Base-by-base conservation (phyloP, 2,113 vertebrate species). In the Dendrocopos noguchii region DNA sequence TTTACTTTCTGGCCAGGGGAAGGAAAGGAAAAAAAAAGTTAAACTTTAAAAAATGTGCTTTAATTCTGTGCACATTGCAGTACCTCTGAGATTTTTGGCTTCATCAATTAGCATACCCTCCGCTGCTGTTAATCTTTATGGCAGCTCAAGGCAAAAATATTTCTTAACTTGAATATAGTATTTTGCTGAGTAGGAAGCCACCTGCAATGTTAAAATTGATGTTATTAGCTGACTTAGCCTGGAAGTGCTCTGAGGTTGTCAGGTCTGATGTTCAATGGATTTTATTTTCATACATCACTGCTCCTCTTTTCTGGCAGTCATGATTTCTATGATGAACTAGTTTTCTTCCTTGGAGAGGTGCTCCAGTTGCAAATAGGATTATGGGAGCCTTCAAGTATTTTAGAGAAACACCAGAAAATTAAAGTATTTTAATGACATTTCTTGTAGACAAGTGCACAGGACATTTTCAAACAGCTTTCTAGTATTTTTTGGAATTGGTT, bases 301-400 rank as follows among this genome's bases (percentile, higher is more conserved):
- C 95, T 94, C 53, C 80, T 97, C 96, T 96, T 94, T 96, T 95
- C 80, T 96, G 96, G 95, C 94, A 97, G 95, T 94, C 94, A 94
- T 97, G 93, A 95, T 97, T 98, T 97, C 85, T 89, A 1, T 87
- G 93, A 96, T 97, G 96, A 97, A 98, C 97, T 97, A 97, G 96
- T 97, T 98, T 97, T 90, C 95, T 96, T 97, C 96, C 95, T 98
- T 96, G 91, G 97, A 97, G 97, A 98, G 95, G 89, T 97, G 95
- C 91, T 97, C 96, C 90, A 95, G 88, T 97, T 98, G 94, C 95
- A 97, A 91, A 96, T 95, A 93, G 64, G 87, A 91, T 94, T 96
- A 93, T 75, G 93, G 82, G 65, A 96, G 91, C 93, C 91, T 84
- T 27, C 29, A 66, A 95, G 86, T 71, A 67, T 92, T 95, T 97